Percentiles rank a stretch among this genome's conserved stretches.
phyloP scores from a whole-genome alignment of 2,888 invertebrate species.

The Helicoverpa assulta region DNA sequence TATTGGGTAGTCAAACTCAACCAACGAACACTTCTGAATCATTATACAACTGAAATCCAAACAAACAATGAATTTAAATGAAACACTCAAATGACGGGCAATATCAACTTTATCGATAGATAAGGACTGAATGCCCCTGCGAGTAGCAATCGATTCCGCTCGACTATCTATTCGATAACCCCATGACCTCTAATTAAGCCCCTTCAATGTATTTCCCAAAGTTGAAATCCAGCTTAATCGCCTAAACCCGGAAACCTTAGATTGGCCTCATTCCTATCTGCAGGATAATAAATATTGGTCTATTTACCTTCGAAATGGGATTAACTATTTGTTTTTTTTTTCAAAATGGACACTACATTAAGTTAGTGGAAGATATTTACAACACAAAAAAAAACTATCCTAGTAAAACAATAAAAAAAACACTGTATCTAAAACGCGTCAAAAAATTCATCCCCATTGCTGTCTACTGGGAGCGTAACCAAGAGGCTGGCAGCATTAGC shows the following conservation, averaged over 20 bases:
- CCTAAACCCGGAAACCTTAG: conserved; percentile 14
- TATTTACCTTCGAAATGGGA: conserved; percentile 12
- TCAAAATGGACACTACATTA: too few species aligned
- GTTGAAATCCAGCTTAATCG: conserved; percentile 34
- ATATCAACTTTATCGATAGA: conserved; percentile 8
- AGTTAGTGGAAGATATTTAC: too few species aligned
- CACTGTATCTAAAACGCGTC: too few species aligned
- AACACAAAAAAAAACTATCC: too few species aligned
- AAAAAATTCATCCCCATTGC: too few species aligned
- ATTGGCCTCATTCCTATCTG: conserved; percentile 16
- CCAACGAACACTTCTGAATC: background rate
- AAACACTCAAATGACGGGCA: background rate
- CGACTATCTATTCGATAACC: conserved; percentile 39
- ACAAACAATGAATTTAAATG: conserved; percentile 1
- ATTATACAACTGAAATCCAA: background rate
- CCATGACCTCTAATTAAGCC: conserved; percentile 45
- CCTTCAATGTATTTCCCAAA: conserved; percentile 41
- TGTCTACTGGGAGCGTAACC: too few species aligned
- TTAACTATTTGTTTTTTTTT: conserved; percentile 3
- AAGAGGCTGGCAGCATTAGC: too few species aligned
- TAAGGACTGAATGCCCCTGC: conserved; percentile 14
- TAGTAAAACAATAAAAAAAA: too few species aligned
- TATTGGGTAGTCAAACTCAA: background rate
- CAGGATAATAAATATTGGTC: conserved; percentile 9
- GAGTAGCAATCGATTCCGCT: conserved; percentile 41